Percentiles rank a stretch among this genome's conserved stretches.
phyloP scores from a whole-genome alignment of 2,888 invertebrate species.

The Lepidocyrtoides sp. region DNA sequence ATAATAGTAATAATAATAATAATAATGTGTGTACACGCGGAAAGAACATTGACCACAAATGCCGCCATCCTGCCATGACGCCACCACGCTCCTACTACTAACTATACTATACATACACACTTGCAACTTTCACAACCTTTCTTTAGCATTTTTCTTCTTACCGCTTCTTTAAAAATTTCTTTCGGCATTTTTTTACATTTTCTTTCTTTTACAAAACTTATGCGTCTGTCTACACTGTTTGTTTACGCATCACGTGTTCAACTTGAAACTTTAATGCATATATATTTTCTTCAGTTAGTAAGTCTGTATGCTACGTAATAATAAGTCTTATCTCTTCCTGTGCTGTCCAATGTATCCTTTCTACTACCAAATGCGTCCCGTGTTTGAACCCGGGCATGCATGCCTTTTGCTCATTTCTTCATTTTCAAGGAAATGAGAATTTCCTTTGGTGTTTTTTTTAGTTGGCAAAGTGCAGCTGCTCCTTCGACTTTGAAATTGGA shows the following conservation, averaged over 20 bases:
- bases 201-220: constrained; percentile 5
- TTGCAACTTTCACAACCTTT: no score
- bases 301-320: no score
- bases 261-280: background rate
- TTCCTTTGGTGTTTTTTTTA: constrained; percentile 61
- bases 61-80: constrained; percentile 58
- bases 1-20: constrained; percentile 32
- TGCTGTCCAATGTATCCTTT: background rate
- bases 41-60: constrained; percentile 65
- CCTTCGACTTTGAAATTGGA: constrained; percentile 46
- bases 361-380: constrained; percentile 28
- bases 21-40: constrained; percentile 21
- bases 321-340: constrained; percentile 1
- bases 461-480: constrained; percentile 50
- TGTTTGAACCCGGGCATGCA: constrained; percentile 3
- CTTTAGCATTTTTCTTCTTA: background rate
- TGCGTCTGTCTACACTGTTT: background rate
- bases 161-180: constrained; percentile 29
- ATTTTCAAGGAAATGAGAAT: constrained; percentile 67
- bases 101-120: no score
- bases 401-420: constrained; percentile 48
- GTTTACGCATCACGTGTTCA: constrained; percentile 27
- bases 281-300: background rate
- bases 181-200: constrained; percentile 6
- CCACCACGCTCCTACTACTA: no score